These are phyloP conservation scores for Mobula hypostoma DNA, from an alignment of 2,113 vertebrate species.

Conservation along the genomic window DNA sequence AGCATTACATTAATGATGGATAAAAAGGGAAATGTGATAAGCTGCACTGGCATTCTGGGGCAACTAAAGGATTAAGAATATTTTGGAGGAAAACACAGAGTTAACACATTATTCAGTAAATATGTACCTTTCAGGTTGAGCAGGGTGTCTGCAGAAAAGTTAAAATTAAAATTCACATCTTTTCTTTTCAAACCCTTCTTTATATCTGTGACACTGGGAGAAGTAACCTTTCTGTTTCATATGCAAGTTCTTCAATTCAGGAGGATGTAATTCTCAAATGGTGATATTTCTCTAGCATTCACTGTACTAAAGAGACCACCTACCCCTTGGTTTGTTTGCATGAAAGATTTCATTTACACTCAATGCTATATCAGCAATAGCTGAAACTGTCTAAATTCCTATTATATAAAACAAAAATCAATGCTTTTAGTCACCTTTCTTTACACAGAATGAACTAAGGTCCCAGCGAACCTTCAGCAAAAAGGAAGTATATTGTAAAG, in stretches of 20 bases:
- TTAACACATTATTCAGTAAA: neutral
- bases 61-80: neutral
- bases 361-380: neutral
- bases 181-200: neutral
- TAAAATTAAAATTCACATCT: neutral
- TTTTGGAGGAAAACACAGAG: neutral
- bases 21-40: neutral
- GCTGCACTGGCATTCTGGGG: neutral
- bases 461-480: neutral
- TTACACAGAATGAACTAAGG: neutral
- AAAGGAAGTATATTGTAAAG: neutral
- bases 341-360: neutral
- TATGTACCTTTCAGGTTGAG: neutral
- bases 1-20: neutral
- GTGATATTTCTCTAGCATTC: neutral
- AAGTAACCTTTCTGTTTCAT: neutral
- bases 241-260: neutral
- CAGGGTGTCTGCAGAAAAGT: neutral
- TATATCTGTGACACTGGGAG: too few species aligned
- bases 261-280: neutral
- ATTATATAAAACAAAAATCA: neutral
- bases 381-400: neutral
- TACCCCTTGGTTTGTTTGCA: neutral
- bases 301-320: neutral
- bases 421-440: neutral